Percentiles rank a stretch among this genome's conserved stretches.
These are phyloP conservation scores for Spialia ferax DNA, from an alignment of 2,888 invertebrate genomes.

Conservation along the genomic window DNA sequence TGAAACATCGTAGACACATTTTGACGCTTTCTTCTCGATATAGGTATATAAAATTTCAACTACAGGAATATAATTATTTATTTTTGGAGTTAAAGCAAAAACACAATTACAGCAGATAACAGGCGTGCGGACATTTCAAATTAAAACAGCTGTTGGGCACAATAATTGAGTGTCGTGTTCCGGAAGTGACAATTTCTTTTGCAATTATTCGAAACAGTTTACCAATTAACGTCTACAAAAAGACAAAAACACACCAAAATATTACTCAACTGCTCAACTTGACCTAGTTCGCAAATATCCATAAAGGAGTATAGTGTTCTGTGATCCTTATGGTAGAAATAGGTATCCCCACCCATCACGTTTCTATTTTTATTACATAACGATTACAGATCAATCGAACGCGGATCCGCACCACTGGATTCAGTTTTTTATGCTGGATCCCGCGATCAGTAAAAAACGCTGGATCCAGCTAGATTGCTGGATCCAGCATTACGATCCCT, in stretches of 20 bases:
- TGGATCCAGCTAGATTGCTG: too few relatives aligned
- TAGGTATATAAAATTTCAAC: slow-evolving; percentile 1
- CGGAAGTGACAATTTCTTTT: slow-evolving; percentile 1
- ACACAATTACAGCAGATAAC: slow-evolving; percentile 2
- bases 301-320: background rate
- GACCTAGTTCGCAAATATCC: background rate
- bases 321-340: too few relatives aligned
- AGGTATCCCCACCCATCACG: too few relatives aligned
- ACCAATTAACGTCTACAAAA: background rate
- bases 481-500: too few relatives aligned
- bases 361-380: too few relatives aligned
- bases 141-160: background rate
- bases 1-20: background rate
- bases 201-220: slow-evolving; percentile 8
- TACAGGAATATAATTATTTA: slow-evolving; percentile 3
- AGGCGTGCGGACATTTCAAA: background rate
- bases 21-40: background rate
- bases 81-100: slow-evolving; percentile 3
- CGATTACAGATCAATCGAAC: too few relatives aligned
- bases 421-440: too few relatives aligned
- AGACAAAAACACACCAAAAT: background rate
- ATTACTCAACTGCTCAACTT: background rate
- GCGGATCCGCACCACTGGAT: too few relatives aligned
- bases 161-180: slow-evolving; percentile 7
- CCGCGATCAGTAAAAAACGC: too few relatives aligned